Conservation (phyloP, 2,113 vertebrate species). For the Acanthisitta chloris region DNA sequence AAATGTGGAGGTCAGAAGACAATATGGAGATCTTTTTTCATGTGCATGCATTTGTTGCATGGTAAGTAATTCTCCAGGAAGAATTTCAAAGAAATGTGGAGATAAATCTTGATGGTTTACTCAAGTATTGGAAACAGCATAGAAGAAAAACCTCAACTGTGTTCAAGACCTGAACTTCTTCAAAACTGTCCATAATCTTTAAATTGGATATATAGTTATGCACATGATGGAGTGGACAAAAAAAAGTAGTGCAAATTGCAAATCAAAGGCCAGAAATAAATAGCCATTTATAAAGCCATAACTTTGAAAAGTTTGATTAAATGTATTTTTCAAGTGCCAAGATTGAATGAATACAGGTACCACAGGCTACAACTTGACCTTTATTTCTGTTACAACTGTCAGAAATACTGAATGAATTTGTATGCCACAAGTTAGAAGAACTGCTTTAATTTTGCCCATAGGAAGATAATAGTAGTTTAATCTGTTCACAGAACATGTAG, state of each 20-base stretch:
- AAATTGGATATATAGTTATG: background rate
- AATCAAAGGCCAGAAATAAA: background rate
- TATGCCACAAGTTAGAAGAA: background rate
- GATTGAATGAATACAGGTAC: background rate
- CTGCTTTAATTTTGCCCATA: background rate
- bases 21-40: background rate
- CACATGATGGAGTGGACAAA: background rate
- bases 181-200: background rate
- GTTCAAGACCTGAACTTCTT: background rate
- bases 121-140: background rate
- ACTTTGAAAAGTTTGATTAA: conserved; percentile 4
- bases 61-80: background rate
- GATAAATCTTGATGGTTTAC: background rate
- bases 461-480: background rate
- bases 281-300: background rate
- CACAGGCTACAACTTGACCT: background rate
- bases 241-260: background rate
- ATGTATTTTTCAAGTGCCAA: background rate
- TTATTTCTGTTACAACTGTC: conserved; percentile 4
- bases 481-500: background rate
- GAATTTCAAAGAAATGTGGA: background rate
- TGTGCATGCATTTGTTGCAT: background rate
- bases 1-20: background rate
- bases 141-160: background rate
- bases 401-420: background rate